Evolutionary conservation across 1,140 invertebrate species (phyloP), one percentile per base, ranked within the genome.

Genomic region (Coboldia fuscipes): DNA sequence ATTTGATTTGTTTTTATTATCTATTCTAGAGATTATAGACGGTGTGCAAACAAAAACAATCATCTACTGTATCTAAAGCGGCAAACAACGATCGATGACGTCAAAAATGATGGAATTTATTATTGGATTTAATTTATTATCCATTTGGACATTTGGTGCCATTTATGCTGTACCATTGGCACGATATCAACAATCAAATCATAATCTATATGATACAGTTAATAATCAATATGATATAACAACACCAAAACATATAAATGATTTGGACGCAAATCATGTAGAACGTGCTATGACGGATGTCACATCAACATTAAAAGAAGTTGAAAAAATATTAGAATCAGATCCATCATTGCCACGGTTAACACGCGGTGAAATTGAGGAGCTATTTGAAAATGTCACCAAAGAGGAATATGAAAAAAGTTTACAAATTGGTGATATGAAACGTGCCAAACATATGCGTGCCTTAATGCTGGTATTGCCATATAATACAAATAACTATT

Each of bases 391-490:
- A 24, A 66, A 68, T 33, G 65, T 68, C 4, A 65, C 62, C 0
- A 43, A 51, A 41, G 13, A 59, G 51, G 41, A 60, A 54, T 40
- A 45, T 46, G 40, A 55, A 35, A 52, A 46, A 45, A 30, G 46
- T 43, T 31, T 54, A 43, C 30, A 52, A 30, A 45, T 46, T 24
- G 47, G 58, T 0, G 48, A 60, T 23, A 49, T 51, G 38, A 55
- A 57, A 2, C 51, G 50, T 2, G 52, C 57, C 15, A 52, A 65
- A 34, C 63, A 66, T 35, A 56, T 62, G 44, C 46, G 61, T 13
- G 60, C 63, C 1, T 35, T 70, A 3, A 66, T 66, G 61, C 50
- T 68, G 0, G 66, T 68, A 2, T 41, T 68, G 24, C 66, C 66
- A 3, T 65, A 59, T 30, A 63, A 60, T 21, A 50, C 56, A 3